phyloP scores from a whole-genome alignment of 2,113 vertebrate genomes.

The Hoplias malabaricus region DNA sequence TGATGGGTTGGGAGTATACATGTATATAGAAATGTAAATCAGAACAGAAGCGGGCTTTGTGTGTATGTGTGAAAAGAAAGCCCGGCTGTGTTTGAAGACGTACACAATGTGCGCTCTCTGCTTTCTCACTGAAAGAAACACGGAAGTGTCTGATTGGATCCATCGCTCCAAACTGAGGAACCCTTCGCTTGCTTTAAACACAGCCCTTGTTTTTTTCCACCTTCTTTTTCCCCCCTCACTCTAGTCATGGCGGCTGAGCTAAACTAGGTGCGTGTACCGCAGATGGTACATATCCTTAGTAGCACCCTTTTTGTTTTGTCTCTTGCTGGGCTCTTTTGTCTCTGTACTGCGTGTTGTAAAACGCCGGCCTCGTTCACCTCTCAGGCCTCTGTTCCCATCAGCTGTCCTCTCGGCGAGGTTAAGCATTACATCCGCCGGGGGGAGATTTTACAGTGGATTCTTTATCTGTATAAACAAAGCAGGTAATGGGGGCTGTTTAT shows the following conservation, averaged over 20 bases:
- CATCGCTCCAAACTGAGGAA: slow-evolving; percentile 10
- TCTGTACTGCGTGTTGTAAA: slow-evolving; percentile 10
- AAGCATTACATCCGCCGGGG: slow-evolving; percentile 38
- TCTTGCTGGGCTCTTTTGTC: background rate
- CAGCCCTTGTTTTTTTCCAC: slow-evolving; percentile 11
- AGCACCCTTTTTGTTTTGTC: slow-evolving; percentile 28
- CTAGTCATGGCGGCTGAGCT: slow-evolving; percentile 15
- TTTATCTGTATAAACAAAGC: slow-evolving; percentile 79
- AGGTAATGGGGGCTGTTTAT: slow-evolving; percentile 80
- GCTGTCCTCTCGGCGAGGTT: slow-evolving; percentile 41
- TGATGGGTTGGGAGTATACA: background rate
- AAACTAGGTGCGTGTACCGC: slow-evolving; percentile 23
- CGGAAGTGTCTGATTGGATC: background rate
- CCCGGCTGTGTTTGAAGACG: background rate
- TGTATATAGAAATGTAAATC: slow-evolving; percentile 13
- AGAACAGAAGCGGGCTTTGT: background rate
- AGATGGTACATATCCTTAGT: slow-evolving; percentile 37
- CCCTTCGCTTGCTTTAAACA: slow-evolving; percentile 27
- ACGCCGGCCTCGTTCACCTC: background rate
- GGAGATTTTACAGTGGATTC: slow-evolving; percentile 74
- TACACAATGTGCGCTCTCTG: slow-evolving; percentile 14
- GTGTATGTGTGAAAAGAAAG: background rate
- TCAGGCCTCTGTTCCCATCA: slow-evolving; percentile 13
- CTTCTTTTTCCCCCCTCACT: slow-evolving; percentile 20
- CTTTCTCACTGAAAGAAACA: slow-evolving; percentile 24